Conservation (phyloP, 2,888 invertebrate genomes). For the Volucella bombylans region DNA sequence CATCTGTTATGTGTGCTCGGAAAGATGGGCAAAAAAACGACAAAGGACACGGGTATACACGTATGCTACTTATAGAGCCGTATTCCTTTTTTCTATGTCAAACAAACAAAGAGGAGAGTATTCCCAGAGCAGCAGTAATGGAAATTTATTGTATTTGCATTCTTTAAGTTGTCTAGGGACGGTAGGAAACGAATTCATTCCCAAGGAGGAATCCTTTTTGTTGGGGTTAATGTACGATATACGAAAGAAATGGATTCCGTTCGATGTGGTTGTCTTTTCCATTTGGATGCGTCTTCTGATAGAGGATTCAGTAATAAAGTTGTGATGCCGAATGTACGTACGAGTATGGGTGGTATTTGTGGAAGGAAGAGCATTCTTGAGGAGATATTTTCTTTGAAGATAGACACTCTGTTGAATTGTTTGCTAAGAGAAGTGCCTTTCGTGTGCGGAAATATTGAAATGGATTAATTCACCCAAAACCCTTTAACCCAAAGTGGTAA, state of each 20-base stretch:
- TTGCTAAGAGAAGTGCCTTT: background rate
- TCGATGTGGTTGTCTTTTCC: conserved; percentile 9
- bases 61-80: background rate
- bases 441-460: background rate
- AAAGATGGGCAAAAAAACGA: background rate
- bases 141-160: conserved; percentile 53
- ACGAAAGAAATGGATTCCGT: background rate
- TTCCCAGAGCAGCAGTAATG: conserved; percentile 40
- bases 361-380: conserved; percentile 6
- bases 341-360: conserved; percentile 3
- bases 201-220: conserved; percentile 3
- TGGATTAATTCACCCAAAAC: no score
- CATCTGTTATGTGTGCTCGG: conserved; percentile 16
- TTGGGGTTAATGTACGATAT: conserved; percentile 12
- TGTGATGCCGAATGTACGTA: conserved; percentile 13
- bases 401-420: conserved; percentile 1
- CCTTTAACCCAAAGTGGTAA: no score
- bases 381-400: background rate
- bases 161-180: conserved; percentile 3
- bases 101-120: background rate
- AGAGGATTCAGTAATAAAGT: conserved; percentile 16
- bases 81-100: background rate
- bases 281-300: conserved; percentile 1
- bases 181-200: background rate
- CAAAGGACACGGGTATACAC: background rate